Conservation (phyloP, 2,113 vertebrate genomes). For the Myotis brandtii region DNA sequence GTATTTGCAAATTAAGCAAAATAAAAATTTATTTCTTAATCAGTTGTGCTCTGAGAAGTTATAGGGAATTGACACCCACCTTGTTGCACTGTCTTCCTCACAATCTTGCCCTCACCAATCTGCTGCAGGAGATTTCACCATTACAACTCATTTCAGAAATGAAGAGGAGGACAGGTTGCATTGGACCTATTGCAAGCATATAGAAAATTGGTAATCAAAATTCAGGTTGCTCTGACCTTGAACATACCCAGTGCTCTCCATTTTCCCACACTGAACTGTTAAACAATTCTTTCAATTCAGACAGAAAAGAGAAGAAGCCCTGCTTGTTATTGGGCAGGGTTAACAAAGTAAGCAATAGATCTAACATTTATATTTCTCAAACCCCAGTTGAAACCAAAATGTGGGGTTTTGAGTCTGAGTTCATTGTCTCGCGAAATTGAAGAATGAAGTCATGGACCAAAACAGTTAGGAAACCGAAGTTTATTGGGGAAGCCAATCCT, state of each 20-base stretch:
- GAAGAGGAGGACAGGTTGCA: not conserved
- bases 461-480: too few species aligned
- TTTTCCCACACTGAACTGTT: not conserved
- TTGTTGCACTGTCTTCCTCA: not conserved
- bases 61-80: not conserved
- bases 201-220: not conserved
- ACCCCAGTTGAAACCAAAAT: too few species aligned
- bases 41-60: not conserved
- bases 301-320: not conserved
- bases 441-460: too few species aligned
- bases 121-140: not conserved
- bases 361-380: not conserved
- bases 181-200: not conserved
- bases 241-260: fast-evolving
- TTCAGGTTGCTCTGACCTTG: not conserved
- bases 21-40: not conserved
- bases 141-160: not conserved
- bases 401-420: too few species aligned
- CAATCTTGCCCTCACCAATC: not conserved
- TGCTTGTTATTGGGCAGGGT: not conserved
- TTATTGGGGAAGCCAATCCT: too few species aligned
- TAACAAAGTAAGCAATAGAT: not conserved
- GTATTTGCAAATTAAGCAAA: not conserved
- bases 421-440: too few species aligned
- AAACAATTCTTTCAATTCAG: not conserved